phyloP scores from a whole-genome alignment of 1,140 invertebrate species.

The Mamestra configurata region DNA sequence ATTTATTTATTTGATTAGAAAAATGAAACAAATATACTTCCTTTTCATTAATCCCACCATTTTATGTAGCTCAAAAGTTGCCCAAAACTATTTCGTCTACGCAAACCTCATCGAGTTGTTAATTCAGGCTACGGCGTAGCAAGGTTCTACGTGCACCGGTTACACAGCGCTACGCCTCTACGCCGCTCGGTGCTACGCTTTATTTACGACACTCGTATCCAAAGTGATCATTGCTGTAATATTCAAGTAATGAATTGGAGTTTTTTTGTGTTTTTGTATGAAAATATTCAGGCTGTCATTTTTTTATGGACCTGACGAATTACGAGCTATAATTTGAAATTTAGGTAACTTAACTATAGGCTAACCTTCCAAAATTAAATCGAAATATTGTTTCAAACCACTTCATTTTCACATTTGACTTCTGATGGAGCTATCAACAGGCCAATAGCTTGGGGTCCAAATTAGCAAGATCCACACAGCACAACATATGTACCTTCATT shows the following conservation, averaged over 20 bases:
- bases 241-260: conserved; percentile 42
- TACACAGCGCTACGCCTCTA: conserved; percentile 46
- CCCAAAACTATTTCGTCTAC: background rate
- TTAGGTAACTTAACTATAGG: no score
- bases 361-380: no score
- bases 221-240: conserved; percentile 44
- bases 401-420: no score
- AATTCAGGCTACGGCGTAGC: conserved; percentile 49
- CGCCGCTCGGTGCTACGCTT: conserved; percentile 35
- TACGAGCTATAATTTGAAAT: no score
- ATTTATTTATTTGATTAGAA: no score
- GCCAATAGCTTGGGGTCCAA: no score
- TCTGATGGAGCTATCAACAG: no score
- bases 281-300: background rate
- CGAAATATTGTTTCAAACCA: no score
- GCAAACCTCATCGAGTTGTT: conserved; percentile 26
- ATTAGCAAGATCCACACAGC: background rate
- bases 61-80: background rate
- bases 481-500: background rate
- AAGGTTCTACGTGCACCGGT: conserved; percentile 42
- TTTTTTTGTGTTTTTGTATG: conserved; percentile 19
- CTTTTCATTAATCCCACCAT: no score
- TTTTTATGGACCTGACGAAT: background rate
- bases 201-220: conserved; percentile 47
- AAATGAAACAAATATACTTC: no score